Base-by-base conservation (phyloP, 2,888 invertebrate genomes). In the Dasysyrphus albostriatus region DNA sequence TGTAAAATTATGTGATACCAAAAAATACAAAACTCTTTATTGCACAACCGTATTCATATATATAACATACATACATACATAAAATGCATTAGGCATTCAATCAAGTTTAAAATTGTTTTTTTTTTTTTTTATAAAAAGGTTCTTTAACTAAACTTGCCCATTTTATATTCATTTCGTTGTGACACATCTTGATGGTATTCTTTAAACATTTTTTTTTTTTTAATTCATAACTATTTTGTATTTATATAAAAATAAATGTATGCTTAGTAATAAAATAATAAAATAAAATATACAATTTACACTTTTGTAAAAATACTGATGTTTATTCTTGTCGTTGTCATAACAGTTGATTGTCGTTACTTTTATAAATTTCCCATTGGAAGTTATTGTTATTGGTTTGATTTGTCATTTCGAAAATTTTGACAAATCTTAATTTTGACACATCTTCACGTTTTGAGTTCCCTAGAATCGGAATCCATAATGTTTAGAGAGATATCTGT, bases 1-100 rank as follows among this genome's bases (percentile, higher is more conserved):
- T 77, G 59, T 59, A 82, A 72, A 63, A 61, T 76, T 85, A 74
- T 85, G 85, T 84, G 84, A 84, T 84, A 85, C 84, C 85, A 82
- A 82, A 85, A 84, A 85, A 49, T 49, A 77, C 49, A 49, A 77
- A 73, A 29, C 14, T 74, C 73, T 51, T 6, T 58, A 67, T 65
- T 72, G 59, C 73, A 78, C 51, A 67, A 77, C 19, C 65, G 42
- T 82, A 65, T 77, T 77, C 65, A 77, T 77, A 29, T 63, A 49
- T 19, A 67, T 58, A n/a, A 0, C 9, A 56, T 8, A 8, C 12
- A 10, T 1, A 39, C 32, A 59, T 39, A 19, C 16, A 59, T 54
- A 19, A 39, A 54, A 24, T 54, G 29, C 54, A 63, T 34, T 72
- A 73, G 47, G 61, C 61, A 42, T 39, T 8, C 56, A 59, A 83